Base-by-base conservation (phyloP, 2,797 vertebrate genomes). In the Acanthurus tractus region DNA sequence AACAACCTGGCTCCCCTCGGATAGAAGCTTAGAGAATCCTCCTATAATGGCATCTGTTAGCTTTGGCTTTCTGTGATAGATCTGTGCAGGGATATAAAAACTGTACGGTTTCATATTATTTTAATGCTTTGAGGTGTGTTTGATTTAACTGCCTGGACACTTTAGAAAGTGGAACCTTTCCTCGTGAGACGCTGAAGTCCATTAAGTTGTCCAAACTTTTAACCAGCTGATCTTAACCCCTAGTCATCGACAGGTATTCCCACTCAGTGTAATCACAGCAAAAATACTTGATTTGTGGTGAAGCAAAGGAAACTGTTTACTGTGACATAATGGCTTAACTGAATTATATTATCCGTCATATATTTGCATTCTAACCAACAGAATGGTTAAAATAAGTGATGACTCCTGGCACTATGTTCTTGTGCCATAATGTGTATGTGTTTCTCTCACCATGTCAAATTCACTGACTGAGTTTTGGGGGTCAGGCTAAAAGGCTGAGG, bases 241-340 rank as follows among this genome's bases (percentile, higher is more conserved):
- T 23, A 83, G 70, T 55, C 70, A 72, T 63, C 64, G 78, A 81
- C 70, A 67, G 62, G 86, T 68, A 84, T 84, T 81, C 72, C 22
- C 29, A 46, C 67, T 74, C 25, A 73, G 15, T 74, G 74, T 46
- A 62, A 61, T 78, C 68, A 48, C 77, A 88, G 85, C 89, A 89
- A 91, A 90, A 91, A 25, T 49, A 74, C 77, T 90, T 88, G 18
- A 72, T 83, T 74, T 83, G 82, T 83, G 73, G 76, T 73, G 68
- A 89, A 76, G 42, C 63, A 64, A 17, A 80, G 77, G 62, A 83
- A 78, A 53, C 70, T 46, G 72, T 78, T 84, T 58, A 79, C 85
- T 82, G 55, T 85, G 72, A 84, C 67, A 79, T 74, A 50, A 78
- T 56, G 34, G 42, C 61, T 74, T 83, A 66, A 86, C 84, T 76